These are phyloP conservation scores for Drosophila demipolita DNA, from an alignment of 2,888 invertebrate species.

Conservation along the genomic window DNA sequence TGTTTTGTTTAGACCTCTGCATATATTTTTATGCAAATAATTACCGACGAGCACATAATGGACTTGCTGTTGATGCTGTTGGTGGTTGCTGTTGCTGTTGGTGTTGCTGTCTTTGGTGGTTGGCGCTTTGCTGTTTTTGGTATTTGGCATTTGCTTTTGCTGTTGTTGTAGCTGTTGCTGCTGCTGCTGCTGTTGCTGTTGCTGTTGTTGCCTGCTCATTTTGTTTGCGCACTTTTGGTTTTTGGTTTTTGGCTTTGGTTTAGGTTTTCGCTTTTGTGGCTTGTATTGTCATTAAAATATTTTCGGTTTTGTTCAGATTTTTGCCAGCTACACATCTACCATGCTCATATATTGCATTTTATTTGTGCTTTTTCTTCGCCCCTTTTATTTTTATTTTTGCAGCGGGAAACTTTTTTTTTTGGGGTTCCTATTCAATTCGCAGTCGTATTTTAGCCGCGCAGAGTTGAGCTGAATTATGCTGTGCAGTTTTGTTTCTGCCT, in stretches of 20 bases:
- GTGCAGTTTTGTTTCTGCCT: constrained; percentile 51
- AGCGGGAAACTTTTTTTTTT: constrained; percentile 53
- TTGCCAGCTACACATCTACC: constrained; percentile 25
- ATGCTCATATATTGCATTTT: constrained; percentile 36
- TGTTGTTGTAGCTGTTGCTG: constrained; percentile 6
- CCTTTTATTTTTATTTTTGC: constrained; percentile 35
- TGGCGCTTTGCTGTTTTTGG: constrained; percentile 48
- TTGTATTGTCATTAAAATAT: constrained; percentile 75
- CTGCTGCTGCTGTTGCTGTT: neutral
- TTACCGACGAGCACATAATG: constrained; percentile 74
- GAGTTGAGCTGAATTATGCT: constrained; percentile 58
- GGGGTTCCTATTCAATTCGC: constrained; percentile 58
- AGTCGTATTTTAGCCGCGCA: constrained; percentile 51
- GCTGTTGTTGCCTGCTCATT: constrained; percentile 51
- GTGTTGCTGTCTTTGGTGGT: constrained; percentile 44
- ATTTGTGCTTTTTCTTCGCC: constrained; percentile 37
- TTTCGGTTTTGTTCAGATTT: constrained; percentile 78
- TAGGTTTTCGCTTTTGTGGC: constrained; percentile 51
- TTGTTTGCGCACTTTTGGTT: constrained; percentile 68
- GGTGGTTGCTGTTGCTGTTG: constrained; percentile 35
- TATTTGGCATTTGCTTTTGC: constrained; percentile 20
- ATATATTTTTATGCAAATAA: constrained; percentile 80
- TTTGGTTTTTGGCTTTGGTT: constrained; percentile 35
- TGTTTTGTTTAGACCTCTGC: constrained; percentile 81
- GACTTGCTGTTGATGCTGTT: constrained; percentile 37